phyloP scores from a whole-genome alignment of 2,113 vertebrate genomes.

The Bubo bubo region DNA sequence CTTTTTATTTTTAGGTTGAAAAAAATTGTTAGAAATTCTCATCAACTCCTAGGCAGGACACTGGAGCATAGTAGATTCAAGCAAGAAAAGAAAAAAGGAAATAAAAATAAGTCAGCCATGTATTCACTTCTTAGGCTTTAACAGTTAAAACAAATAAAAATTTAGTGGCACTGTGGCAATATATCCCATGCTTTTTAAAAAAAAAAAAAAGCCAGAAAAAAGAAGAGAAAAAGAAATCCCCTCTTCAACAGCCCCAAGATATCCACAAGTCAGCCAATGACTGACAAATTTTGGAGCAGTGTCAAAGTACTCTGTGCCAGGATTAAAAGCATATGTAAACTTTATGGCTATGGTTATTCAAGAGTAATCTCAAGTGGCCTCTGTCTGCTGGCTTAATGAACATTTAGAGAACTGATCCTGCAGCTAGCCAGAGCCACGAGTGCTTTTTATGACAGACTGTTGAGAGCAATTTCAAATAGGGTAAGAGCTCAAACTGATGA shows the following conservation, averaged over 20 bases:
- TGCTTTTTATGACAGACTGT: background rate
- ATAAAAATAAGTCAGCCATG: background rate
- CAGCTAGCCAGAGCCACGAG: conserved; percentile 1
- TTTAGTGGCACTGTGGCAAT: background rate
- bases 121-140: background rate
- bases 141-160: background rate
- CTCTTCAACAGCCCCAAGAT: conserved; percentile 30
- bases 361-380: conserved; percentile 23
- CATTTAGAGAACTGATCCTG: conserved; percentile 13
- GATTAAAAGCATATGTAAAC: conserved; percentile 59
- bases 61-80: background rate
- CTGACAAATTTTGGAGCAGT: conserved; percentile 39
- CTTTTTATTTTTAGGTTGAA: background rate
- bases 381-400: conserved; percentile 54
- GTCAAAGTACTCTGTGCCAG: conserved; percentile 37
- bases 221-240: background rate
- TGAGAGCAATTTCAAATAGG: background rate
- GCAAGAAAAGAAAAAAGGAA: background rate
- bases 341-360: conserved; percentile 31
- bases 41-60: background rate
- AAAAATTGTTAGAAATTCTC: conserved; percentile 20
- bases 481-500: background rate
- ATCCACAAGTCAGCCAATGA: conserved; percentile 37
- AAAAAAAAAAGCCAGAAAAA: no score
- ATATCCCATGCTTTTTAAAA: background rate